Base-by-base conservation (phyloP, 2,888 invertebrate genomes). In the Lepidonotus clava region DNA sequence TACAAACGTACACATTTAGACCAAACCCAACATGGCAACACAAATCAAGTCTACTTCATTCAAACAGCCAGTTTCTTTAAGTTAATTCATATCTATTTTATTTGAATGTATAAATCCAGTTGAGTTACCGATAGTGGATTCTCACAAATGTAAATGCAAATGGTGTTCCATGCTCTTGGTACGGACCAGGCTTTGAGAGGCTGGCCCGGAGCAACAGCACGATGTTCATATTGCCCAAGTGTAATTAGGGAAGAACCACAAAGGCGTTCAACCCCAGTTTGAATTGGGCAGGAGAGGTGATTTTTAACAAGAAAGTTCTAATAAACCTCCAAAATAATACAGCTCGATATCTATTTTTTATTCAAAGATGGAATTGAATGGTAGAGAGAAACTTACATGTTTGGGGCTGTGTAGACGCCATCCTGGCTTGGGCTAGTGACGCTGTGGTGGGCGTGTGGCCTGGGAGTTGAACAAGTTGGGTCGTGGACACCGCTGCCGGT, bases 381-480 rank as follows among this genome's bases (percentile, higher is more conserved):
- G n/a, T n/a, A n/a, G n/a, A n/a, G n/a, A n/a, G n/a, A n/a, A n/a
- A 71, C 71, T 71, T 38, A 71, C 71, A 36, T 18, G 18, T 71
- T 4, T 71, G 71, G 6, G 71, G 71, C 21, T 34, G 71, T 34
- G 80, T 5, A 1, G 80, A 4, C 4, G 28, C 51, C 80, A 80
- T 46, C 14, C 46, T 41, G 40, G 80, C 80, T 28, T 80, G 51
- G 21, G 71, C 86, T 61, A 61, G 28, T 36, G 56, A 51, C 0
- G 67, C 71, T 4, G 76, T 53, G 6, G 61, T 77, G 40, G 84
- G 80, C 56, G 40, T 67, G 80, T 88, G 84, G 34, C 87, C 88
- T 38, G 88, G 88, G n/a, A 88, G 87, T 40, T 87, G 87, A 6
- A 53, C 83, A n/a, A 84, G 51, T 66, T 83, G 87, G 5, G 87